Conservation (phyloP, 2,797 vertebrate species). For the Dromococcyx pavoninus region DNA sequence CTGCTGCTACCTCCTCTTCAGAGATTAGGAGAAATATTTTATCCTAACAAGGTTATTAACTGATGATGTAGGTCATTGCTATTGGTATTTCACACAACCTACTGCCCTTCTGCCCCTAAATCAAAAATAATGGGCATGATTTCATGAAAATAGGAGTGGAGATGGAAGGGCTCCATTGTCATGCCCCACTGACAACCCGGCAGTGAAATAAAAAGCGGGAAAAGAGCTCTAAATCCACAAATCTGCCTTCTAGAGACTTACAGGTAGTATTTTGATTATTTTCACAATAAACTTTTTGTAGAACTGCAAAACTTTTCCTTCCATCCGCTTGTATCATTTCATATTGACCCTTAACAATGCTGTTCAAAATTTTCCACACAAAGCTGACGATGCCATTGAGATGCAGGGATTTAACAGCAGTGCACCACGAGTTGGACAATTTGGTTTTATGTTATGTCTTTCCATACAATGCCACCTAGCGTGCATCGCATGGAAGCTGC, state of each 20-base stretch:
- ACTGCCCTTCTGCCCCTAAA: not conserved
- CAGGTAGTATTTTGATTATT: not conserved
- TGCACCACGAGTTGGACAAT: accelerated
- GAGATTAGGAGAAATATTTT: not conserved
- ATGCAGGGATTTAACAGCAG: not conserved
- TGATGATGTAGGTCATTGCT: not conserved
- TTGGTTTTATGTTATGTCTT: not conserved
- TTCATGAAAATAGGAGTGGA: not conserved
- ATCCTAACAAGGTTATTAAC: not conserved
- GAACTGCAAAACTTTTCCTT: not conserved
- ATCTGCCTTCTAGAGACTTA: not conserved
- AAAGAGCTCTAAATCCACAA: not conserved
- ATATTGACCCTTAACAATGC: conserved; percentile 3
- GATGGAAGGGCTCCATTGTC: not conserved
- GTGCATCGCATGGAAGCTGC: not conserved
- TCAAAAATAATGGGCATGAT: not conserved
- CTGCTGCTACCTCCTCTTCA: not conserved
- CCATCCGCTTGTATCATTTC: conserved; percentile 10
- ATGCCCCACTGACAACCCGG: not conserved
- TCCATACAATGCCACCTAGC: conserved; percentile 70
- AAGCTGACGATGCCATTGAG: not conserved
- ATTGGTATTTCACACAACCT: not conserved
- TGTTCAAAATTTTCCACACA: not conserved
- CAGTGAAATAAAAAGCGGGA: not conserved
- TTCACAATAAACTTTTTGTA: not conserved